Evolutionary conservation across 2,888 invertebrate species (phyloP).

Genomic region (Cetonia aurata): DNA sequence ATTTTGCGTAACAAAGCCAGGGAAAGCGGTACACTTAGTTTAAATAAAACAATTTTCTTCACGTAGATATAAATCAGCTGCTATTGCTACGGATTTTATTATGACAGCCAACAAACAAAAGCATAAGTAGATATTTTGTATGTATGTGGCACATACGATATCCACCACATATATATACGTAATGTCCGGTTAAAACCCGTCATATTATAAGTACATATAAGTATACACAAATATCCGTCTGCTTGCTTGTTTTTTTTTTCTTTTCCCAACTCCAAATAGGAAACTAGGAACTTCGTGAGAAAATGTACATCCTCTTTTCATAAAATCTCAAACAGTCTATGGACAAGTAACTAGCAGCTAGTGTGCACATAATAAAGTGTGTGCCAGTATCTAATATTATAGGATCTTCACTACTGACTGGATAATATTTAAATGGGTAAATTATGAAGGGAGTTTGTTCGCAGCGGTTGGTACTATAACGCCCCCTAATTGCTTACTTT

Average conservation of each 20-base stretch:
- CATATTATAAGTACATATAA: no score
- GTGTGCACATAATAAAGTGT: no score
- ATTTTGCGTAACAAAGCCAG: conserved; percentile 9
- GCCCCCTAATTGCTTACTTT: conserved; percentile 2
- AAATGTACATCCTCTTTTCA: conserved; percentile 24
- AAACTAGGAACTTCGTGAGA: conserved; percentile 14
- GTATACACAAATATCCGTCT: conserved; percentile 4
- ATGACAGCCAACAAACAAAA: no score
- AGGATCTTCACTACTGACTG: no score
- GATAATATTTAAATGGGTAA: background rate
- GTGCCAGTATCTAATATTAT: no score
- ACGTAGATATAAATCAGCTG: background rate
- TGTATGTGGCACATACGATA: conserved; percentile 12
- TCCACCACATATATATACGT: background rate
- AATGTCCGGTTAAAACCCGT: background rate
- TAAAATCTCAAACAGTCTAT: background rate
- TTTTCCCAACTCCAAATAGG: conserved; percentile 20
- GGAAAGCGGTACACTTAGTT: conserved; percentile 1
- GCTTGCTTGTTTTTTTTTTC: conserved; percentile 14
- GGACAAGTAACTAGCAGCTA: no score
- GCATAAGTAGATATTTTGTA: no score
- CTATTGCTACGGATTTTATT: no score
- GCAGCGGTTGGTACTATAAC: background rate
- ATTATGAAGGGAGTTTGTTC: background rate
- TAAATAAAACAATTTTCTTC: conserved; percentile 13